Base-by-base conservation (phyloP, 53 echinoderm and acorn worm species). In the Echinometra lucunter region DNA sequence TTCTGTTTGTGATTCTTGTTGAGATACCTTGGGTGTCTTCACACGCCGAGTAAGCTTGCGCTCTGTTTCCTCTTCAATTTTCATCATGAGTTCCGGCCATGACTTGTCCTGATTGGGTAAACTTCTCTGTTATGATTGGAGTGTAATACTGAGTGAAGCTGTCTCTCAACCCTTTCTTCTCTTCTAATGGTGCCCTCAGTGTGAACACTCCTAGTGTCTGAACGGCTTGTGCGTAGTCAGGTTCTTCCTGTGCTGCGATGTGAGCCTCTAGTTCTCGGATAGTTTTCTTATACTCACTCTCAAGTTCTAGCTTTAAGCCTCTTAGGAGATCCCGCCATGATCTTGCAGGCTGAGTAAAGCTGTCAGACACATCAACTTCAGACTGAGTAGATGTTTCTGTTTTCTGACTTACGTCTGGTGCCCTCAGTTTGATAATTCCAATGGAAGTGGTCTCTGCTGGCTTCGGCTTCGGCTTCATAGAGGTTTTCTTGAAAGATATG, bases 231-330 rank as follows among this genome's bases (percentile, higher is more conserved):
- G 55, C 95, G 13, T 58, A 92, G 47, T 92, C 94, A 78, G 97
- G 92, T 44, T 94, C 91, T 28, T 96, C 96, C 6, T 96, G 96
- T 58, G 94, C 78, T 58, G 94, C 66, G 23, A 98, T 74, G 53
- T 95, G 96, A 60, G 96, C 82, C 80, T 98, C 95, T 4, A 98
- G 95, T 53, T 98, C 96, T 55, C 94, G 96, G 30, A 98, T 96
- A 13, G 97, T 97, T 49, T 96, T 95, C 21, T 95, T 94, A 66
- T 98, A 98, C 78, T 98, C 98, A 74, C 97, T 98, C 94, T 98
- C 98, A 82, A 97, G 95, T 57, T 96, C 96, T 89, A 88, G 90
- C 47, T 96, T 96, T n/a, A 98, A 85, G 38, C 97, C 98, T 96
- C 95, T 70, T 25, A 98, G 78, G 34, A 98, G 92, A 21, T 95